Base-by-base conservation (phyloP, 53 echinoderm and acorn worm genomes). In the Holothuria leucospilota region DNA sequence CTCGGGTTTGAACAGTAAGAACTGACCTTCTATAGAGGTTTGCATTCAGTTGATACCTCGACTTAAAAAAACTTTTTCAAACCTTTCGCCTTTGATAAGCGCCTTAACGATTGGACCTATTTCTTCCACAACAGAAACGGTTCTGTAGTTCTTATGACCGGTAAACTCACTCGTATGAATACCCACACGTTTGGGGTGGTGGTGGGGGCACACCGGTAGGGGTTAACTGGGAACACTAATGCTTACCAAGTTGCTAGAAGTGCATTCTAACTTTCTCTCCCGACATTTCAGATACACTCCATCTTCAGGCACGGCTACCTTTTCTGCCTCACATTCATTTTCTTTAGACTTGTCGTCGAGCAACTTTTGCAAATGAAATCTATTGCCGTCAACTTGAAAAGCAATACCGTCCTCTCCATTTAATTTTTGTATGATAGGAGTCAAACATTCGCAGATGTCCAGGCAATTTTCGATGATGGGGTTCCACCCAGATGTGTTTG, bases 301-400 rank as follows among this genome's bases (percentile, higher is more conserved):
- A 30, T 80, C 80, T 2, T 59, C 8, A 2, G 80, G 80, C 8
- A 61, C 38, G 2, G 80, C 62, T 3, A 34, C 61, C 29, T 80
- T 80, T 8, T 13, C 28, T 5, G 24, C 13, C 10, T 34, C 20
- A 15, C 15, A 26, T 7, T 38, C 29, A 6, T 24, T 77, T n/a
- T 21, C 12, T 5, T 12, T 27, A 20, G 80, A 18, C 61, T 29
- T 13, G 27, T 78, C 56, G 72, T 75, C 9, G 26, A 80, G 61
- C 0, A 80, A 13, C 34, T 80, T 80, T 28, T 80, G 80, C 61
- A 80, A 59, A 28, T 80, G 80, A 20, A 80, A 80, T 60, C 80
- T 59, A 62, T 80, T 80, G 11, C 80, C 80, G 16, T 80, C 80
- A 24, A 80, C 28, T 80, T 61, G 14, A 38, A 80, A 80, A 59